A percentile compares a stretch with the other conserved stretches of the same genome.
phyloP scores from a whole-genome alignment of 2,888 invertebrate genomes.

The Lamproptera curius region DNA sequence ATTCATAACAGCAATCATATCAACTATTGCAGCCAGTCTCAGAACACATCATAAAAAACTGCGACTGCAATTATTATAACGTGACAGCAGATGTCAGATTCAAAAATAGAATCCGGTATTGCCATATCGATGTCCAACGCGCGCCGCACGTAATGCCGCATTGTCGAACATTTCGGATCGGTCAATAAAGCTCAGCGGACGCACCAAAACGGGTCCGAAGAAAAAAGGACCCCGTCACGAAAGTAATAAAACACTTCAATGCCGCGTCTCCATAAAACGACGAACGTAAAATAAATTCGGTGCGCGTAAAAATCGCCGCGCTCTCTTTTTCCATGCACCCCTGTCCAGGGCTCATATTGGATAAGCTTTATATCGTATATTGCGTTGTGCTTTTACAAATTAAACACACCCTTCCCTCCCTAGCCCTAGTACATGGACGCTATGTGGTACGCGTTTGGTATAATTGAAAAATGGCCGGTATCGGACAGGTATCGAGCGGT shows the following conservation, averaged over 20 bases:
- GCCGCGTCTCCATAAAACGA: slow-evolving; percentile 25
- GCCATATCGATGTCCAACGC: too few relatives aligned
- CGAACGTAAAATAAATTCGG: slow-evolving; percentile 31
- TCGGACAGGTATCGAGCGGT: slow-evolving; percentile 52
- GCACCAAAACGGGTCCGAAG: slow-evolving; percentile 4
- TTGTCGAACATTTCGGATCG: too few relatives aligned
- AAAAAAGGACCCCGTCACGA: slow-evolving; percentile 11
- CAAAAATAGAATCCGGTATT: too few relatives aligned
- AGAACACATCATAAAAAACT: too few relatives aligned
- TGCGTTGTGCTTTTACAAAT: slow-evolving; percentile 66
- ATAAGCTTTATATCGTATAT: slow-evolving; percentile 50
- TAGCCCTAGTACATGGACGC: slow-evolving; percentile 31
- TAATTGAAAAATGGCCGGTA: slow-evolving; percentile 75
- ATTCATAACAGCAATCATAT: too few relatives aligned
- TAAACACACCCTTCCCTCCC: slow-evolving; percentile 56
- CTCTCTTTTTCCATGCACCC: slow-evolving; percentile 39
- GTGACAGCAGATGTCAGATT: too few relatives aligned
- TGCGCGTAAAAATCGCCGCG: slow-evolving; percentile 36
- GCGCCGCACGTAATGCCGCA: too few relatives aligned
- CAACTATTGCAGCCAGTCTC: too few relatives aligned
- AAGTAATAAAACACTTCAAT: slow-evolving; percentile 23
- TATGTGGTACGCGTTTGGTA: slow-evolving; percentile 71
- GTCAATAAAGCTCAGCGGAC: slow-evolving; percentile 1
- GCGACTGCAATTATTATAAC: too few relatives aligned
- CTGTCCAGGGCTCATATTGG: slow-evolving; percentile 44